A percentile compares a stretch with the other conserved stretches of the same genome.
These are phyloP conservation scores for Spea multiplicata DNA, from an alignment of 2,113 vertebrate species.

Conservation along the genomic window DNA sequence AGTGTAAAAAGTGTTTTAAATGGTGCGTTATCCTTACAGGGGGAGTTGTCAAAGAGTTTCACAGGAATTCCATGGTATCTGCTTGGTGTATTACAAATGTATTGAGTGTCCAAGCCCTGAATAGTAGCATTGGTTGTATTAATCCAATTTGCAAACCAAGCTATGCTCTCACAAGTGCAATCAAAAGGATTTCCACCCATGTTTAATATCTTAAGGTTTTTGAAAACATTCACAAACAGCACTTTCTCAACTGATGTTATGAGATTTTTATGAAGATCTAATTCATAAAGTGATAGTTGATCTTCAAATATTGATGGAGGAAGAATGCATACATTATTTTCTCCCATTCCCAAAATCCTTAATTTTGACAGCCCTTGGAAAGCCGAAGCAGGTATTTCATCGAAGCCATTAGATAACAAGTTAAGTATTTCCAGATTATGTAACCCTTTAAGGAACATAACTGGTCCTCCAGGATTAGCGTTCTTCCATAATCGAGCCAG, in stretches of 20 bases:
- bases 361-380: slow-evolving; percentile 74
- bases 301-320: slow-evolving; percentile 74
- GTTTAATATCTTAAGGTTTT: slow-evolving; percentile 69
- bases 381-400: slow-evolving; percentile 80
- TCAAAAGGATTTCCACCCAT: slow-evolving; percentile 91
- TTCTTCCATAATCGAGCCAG: slow-evolving; percentile 88
- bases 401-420: slow-evolving; percentile 86
- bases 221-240: slow-evolving; percentile 74
- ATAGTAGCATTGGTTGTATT: slow-evolving; percentile 72
- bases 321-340: slow-evolving; percentile 81
- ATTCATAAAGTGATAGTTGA: slow-evolving; percentile 66
- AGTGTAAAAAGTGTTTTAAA: slow-evolving; percentile 78
- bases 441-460: slow-evolving; percentile 76
- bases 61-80: slow-evolving; percentile 76
- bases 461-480: slow-evolving; percentile 79
- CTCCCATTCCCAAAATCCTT: slow-evolving; percentile 67
- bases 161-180: slow-evolving; percentile 92
- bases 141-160: slow-evolving; percentile 89
- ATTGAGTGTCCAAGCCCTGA: slow-evolving; percentile 63
- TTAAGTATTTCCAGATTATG: slow-evolving; percentile 66
- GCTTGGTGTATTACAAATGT: slow-evolving; percentile 86
- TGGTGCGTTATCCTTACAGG: slow-evolving; percentile 86
- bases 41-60: slow-evolving; percentile 73
- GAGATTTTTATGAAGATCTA: slow-evolving; percentile 85
- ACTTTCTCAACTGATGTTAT: slow-evolving; percentile 80